Evolutionary conservation across 2,888 invertebrate genomes (phyloP).

Genomic region (Teinopalpus imperialis): DNA sequence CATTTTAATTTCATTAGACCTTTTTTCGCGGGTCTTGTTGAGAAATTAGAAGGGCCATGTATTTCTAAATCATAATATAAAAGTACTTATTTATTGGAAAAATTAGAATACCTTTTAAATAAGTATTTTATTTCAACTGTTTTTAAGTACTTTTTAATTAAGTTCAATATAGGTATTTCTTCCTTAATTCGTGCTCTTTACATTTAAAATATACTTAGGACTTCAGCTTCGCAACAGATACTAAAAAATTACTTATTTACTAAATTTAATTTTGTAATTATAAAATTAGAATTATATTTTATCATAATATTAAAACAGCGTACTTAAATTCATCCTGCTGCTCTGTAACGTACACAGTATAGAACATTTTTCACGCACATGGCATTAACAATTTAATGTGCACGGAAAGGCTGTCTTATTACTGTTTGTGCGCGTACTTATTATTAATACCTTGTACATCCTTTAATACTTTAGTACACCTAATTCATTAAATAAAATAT

Average conservation of each 20-base stretch:
- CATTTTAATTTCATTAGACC: too few relatives aligned
- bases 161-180: too few relatives aligned
- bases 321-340: slow-evolving; percentile 13
- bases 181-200: too few relatives aligned
- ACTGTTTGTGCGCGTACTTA: slow-evolving; percentile 23
- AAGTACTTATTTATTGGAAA: background rate
- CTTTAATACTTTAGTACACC: slow-evolving; percentile 6
- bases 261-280: too few relatives aligned
- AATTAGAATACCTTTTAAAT: background rate
- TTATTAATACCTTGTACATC: slow-evolving; percentile 22
- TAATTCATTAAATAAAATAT: slow-evolving; percentile 10
- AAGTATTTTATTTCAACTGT: background rate
- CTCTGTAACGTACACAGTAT: slow-evolving; percentile 3
- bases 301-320: too few relatives aligned
- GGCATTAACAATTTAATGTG: slow-evolving; percentile 20
- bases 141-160: too few relatives aligned
- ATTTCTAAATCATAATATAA: too few relatives aligned
- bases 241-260: too few relatives aligned
- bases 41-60: too few relatives aligned
- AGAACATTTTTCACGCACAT: slow-evolving; percentile 16
- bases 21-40: background rate
- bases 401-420: slow-evolving; percentile 23
- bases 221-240: too few relatives aligned
- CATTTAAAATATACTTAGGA: too few relatives aligned
- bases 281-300: too few relatives aligned